Evolutionary conservation across 2,113 vertebrate genomes (phyloP), one percentile per base, ranked within the genome.

Genomic region (Acrocephalus arundinaceus): DNA sequence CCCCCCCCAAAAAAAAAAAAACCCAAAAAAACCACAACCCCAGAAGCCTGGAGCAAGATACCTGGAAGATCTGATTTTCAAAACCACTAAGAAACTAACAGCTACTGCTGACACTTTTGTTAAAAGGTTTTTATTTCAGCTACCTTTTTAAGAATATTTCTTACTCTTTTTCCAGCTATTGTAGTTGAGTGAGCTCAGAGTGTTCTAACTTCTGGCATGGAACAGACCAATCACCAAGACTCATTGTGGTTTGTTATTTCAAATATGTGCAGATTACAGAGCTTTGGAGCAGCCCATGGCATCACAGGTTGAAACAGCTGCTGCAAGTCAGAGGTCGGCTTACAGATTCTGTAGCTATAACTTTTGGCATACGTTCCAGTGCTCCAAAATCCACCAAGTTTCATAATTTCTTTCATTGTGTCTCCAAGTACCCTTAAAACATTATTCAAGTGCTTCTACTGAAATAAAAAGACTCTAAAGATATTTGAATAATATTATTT

Each of bases 31-130:
- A 78, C 15, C 1, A 1, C 21, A 33, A 68, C 0, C 4, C 5
- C 14, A 68, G 41, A 68, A 81, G 80, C 19, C 84, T 81, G 62
- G 18, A 63, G 39, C 2, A 15, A 79, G 30, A 39, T 86, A 86
- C 13, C 31, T 61, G 22, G 39, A 93, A 85, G 39, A 86, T 25
- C 6, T 43, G 59, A 77, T 77, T 87, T 94, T 91, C 43, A 67
- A 77, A 96, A 74, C 2, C 22, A 85, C 67, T 37, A 51, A 83
- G 85, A 94, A 94, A 87, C 46, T 49, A 95, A 89, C 49, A 87
- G 66, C 15, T 72, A 24, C 62, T 52, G n/a, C 22, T 70, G 66
- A 83, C 43, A 63, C 16, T 37, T 76, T 52, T 0, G 11, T 66
- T 66, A 76, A 85, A 90, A 55, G 35, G 9, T 48, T 89, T 48